Evolutionary conservation across 2,888 invertebrate genomes (phyloP).

Genomic region (Hipparchia sbordonii): DNA sequence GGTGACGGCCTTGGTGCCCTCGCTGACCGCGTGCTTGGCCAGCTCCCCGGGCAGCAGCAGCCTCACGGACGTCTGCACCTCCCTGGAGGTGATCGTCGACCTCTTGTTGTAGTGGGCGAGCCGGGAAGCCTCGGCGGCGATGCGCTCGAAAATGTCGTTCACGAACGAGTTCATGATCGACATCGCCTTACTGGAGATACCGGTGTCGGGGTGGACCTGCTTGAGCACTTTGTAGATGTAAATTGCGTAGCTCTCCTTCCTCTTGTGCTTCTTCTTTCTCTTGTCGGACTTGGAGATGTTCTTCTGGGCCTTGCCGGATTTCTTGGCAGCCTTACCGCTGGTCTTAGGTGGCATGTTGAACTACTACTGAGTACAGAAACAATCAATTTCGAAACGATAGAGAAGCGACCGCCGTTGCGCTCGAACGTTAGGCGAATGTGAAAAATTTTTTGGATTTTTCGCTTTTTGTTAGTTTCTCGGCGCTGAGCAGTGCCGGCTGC

Average conservation of each 20-base stretch:
- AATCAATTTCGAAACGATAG: too few relatives aligned
- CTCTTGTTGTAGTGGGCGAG: conserved; percentile 86
- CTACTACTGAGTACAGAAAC: too few relatives aligned
- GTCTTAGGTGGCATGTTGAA: conserved; percentile 58
- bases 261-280: conserved; percentile 81
- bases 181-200: conserved; percentile 82
- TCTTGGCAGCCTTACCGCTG: conserved; percentile 71
- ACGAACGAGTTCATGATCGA: conserved; percentile 88
- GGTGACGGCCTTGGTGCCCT: conserved; percentile 85
- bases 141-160: conserved; percentile 88
- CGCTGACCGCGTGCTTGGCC: conserved; percentile 86
- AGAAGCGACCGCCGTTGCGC: too few relatives aligned
- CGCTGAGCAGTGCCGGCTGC: not conserved
- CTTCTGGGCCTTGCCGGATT: conserved; percentile 82
- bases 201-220: conserved; percentile 86
- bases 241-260: conserved; percentile 82
- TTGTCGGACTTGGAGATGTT: conserved; percentile 82
- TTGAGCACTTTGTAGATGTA: conserved; percentile 86
- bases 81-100: conserved; percentile 86
- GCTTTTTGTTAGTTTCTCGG: not conserved
- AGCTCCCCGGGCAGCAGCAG: conserved; percentile 87
- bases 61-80: conserved; percentile 87
- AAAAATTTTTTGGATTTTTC: too few relatives aligned
- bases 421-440: too few relatives aligned
- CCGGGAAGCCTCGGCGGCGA: conserved; percentile 85